Evolutionary conservation across 2,888 invertebrate species (phyloP), one percentile per base, ranked within the genome.

Genomic region (Oscheius sp.): DNA sequence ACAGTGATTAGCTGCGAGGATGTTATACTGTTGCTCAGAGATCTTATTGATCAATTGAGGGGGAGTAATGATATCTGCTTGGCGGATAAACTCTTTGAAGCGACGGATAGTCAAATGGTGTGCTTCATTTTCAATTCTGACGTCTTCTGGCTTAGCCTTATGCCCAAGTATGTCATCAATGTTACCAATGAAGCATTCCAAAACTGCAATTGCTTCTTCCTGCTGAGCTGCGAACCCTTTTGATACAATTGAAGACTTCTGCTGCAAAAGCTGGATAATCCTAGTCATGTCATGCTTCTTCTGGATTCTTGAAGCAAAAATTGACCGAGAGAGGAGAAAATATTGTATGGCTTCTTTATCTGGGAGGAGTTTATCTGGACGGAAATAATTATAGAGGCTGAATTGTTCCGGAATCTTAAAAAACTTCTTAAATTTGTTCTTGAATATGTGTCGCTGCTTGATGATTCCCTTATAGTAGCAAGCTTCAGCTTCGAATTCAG

Each of bases 161-260:
- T 65, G 65, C 0, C 65, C 65, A 4, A 65, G 8, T 2, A 65
- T 17, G 3, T 65, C 54, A 8, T 65, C 65, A 2, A 65, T 65
- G 26, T 36, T 65, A 1, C 65, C 41, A 1, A 65, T 65, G 24
- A 65, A 3, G 2, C 36, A 26, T 1, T 65, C 65, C 22, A 45
- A 32, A 24, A 65, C 22, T 1, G 36, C 41, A 0, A 33, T 65
- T 12, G 32, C n/a, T 2, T 59, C 65, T 32, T 50, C 26, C 12
- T 33, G 20, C 33, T 65, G 65, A 0, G 28, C 54, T 0, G 54
- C 33, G 24, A 24, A 65, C 0, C 51, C 65, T 32, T 28, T 54
- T 2, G 54, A 54, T 12, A 24, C 6, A 1, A 20, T 17, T 0
- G 0, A 2, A 1, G 54, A 32, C 2, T 47, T 22, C 4, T 54